Base-by-base conservation (phyloP, 2,797 vertebrate species). In the Dendrocincla fuliginosa region DNA sequence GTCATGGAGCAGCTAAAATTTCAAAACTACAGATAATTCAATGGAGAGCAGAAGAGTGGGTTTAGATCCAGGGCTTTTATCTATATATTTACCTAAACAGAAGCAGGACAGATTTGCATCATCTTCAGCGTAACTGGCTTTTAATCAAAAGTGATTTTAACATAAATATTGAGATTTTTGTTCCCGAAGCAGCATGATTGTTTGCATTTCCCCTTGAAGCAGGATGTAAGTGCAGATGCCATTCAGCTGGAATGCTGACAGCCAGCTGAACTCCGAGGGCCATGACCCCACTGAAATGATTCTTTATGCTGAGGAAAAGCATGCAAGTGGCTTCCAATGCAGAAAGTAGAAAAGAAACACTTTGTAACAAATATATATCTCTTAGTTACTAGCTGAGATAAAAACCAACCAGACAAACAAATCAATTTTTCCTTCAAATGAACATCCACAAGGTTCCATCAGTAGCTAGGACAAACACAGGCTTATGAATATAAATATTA, bases 131-230 rank as follows among this genome's bases (percentile, higher is more conserved):
- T 93, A 94, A 86, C 19, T 97, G 95, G 76, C 69, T 96, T 95
- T 90, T 94, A 88, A 96, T 95, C 92, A 96, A 96, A 97, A 97
- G 95, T 57, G 33, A 95, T 92, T 95, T 97, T 64, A 93, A 93
- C 86, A 95, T 87, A 97, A 97, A 98, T 97, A 97, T 95, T 96
- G 74, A 97, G 87, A 91, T 90, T 94, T 89, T 91, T 95, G 61
- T 96, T 96, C 95, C 91, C 86, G 86, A 93, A 97, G 71, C 67
- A 87, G 93, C 84, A 77, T 82, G 79, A 91, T n/a, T 95, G 86
- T 95, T 94, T 95, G 55, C 65, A 75, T 96, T 97, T 96, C 84
- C 57, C 90, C 92, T 92, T 88, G 91, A 96, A 97, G 91, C 94
- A 97, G 93, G 82, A 97, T 96, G 68, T 95, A 97, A 96, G 87